Evolutionary conservation across 1,140 invertebrate genomes (phyloP).

Genomic region (Brachionus paranguensis): DNA sequence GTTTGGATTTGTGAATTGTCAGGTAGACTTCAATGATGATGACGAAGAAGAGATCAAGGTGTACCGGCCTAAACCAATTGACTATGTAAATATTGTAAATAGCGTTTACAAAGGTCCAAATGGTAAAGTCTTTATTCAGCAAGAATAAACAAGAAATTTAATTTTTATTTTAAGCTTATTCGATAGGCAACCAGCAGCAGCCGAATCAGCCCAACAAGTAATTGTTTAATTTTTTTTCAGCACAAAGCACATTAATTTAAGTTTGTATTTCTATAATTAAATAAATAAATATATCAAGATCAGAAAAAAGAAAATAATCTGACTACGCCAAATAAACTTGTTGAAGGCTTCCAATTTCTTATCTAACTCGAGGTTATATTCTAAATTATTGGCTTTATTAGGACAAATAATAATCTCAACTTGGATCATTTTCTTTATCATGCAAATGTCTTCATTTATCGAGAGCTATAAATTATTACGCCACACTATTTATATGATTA

Average conservation of each 20-base stretch:
- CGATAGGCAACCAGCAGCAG: neutral
- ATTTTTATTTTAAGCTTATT: neutral
- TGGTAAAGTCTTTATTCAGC: neutral
- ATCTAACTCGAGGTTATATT: neutral
- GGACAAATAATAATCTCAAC: neutral
- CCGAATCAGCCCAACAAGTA: neutral
- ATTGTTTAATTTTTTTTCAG: neutral
- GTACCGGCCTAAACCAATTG: neutral
- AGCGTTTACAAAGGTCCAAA: neutral
- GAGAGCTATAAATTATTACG: neutral
- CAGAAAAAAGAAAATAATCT: neutral
- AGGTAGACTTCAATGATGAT: conserved; percentile 4
- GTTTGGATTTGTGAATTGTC: neutral
- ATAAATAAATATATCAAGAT: neutral
- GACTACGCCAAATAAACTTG: neutral
- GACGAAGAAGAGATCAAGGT: neutral
- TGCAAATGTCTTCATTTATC: neutral
- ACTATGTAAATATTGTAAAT: conserved; percentile 29
- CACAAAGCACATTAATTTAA: neutral
- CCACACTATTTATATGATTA: neutral
- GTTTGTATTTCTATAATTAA: neutral
- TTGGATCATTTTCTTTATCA: neutral
- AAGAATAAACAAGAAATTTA: neutral
- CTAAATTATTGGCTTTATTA: neutral
- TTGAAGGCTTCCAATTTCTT: neutral